A percentile compares a stretch with the other conserved stretches of the same genome.
Conservation (phyloP, 2,888 invertebrate species). For the Incurvaria masculella region DNA sequence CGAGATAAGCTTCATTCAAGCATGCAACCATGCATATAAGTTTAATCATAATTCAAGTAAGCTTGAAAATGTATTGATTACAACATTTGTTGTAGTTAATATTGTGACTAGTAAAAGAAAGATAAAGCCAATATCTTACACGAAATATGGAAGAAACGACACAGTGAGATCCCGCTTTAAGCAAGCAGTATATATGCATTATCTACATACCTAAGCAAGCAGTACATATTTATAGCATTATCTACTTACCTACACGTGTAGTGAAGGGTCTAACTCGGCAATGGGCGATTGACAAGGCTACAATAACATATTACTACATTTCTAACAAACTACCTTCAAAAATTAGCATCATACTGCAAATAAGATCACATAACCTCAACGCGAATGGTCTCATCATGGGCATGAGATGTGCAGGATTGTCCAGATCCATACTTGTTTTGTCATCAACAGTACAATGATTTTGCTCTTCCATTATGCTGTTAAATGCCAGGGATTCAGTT, state of each 20-base stretch:
- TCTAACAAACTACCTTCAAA: no score
- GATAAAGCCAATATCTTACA: no score
- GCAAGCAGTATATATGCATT: not conserved
- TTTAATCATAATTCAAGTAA: no score
- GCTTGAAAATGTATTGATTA: no score
- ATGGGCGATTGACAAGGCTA: not conserved
- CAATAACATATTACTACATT: not conserved
- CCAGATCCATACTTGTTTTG: slow-evolving; percentile 29
- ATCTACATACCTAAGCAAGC: not conserved
- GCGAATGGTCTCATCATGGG: slow-evolving; percentile 53
- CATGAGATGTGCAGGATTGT: slow-evolving; percentile 41
- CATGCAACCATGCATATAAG: no score
- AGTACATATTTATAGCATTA: not conserved
- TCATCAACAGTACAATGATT: slow-evolving; percentile 47
- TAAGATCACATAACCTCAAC: slow-evolving; percentile 33
- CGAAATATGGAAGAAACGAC: no score
- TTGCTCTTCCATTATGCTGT: slow-evolving; percentile 40
- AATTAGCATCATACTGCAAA: no score
- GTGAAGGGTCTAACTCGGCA: not conserved
- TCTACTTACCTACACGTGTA: not conserved
- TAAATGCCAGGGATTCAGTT: no score
- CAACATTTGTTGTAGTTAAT: no score
- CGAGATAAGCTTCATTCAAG: no score
- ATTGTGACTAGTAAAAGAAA: no score
- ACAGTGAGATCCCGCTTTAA: no score